Evolutionary conservation across 2,797 vertebrate genomes (phyloP), one percentile per base, ranked within the genome.

Genomic region (Heteromormyrus szaboi): DNA sequence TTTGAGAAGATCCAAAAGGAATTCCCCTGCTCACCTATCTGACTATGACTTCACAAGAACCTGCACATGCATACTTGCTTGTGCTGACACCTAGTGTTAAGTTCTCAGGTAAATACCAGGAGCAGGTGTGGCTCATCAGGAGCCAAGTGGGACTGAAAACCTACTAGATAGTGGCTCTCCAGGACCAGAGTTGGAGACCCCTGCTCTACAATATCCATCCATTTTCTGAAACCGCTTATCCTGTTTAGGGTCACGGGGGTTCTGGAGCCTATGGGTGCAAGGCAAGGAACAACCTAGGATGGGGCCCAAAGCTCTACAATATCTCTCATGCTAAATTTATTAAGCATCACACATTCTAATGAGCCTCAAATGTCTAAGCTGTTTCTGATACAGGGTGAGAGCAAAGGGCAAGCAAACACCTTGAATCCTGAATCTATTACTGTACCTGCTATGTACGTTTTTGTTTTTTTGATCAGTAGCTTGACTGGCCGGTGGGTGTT

Each of bases 31-130:
- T 25, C 41, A 6, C 44, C 6, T 3, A 29, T 51, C 25, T 3
- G 33, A 65, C 41, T 41, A 68, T 2, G 19, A 51, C 14, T 29
- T 33, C 46, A 53, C 19, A 72, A 50, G 14, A 56, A 33, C 50
- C 25, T 19, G 51, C 14, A 17, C 11, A 14, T 50, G 25, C 29
- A 59, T 79, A 72, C 85, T 76, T 44, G 62, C 62, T 54, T 37
- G 48, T 76, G 50, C 48, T 76, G 84, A 85, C 88, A 68, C 85
- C 85, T 83, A 89, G 85, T 83, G 89, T 72, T 44, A 46, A 72
- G 48, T 65, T 86, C 14, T 22, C 37, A 37, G 37, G 37, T 37
- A 37, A 37, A 37, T 37, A 37, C 37, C 37, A 37, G 37, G 37
- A 37, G 37, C 37, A 37, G 37, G 37, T 37, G 37, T 37, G 37